These are phyloP conservation scores for Sitophilus oryzae DNA, from an alignment of 1,140 invertebrate species.

Conservation along the genomic window DNA sequence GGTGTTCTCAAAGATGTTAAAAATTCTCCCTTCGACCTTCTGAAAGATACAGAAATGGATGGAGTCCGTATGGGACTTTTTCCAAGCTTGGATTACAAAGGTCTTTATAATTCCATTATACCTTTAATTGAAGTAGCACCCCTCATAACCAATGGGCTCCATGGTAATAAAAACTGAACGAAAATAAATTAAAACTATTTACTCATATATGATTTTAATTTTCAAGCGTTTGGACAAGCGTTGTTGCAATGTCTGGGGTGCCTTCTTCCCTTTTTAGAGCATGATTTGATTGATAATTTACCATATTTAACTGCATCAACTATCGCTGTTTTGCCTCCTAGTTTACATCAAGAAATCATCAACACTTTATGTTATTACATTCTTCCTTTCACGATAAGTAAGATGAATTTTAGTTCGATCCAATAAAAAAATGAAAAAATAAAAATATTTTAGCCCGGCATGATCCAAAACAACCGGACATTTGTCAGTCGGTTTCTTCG, in stretches of 20 bases:
- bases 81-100: slow-evolving; percentile 92
- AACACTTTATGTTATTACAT: slow-evolving; percentile 95
- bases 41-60: slow-evolving; percentile 80
- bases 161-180: too few relatives aligned
- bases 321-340: slow-evolving; percentile 82
- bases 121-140: slow-evolving; percentile 76
- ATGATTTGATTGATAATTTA: slow-evolving; percentile 91
- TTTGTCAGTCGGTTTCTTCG: slow-evolving; percentile 85
- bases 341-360: slow-evolving; percentile 90
- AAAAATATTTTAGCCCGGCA: slow-evolving; percentile 53
- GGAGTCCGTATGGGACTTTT: slow-evolving; percentile 79
- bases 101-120: slow-evolving; percentile 80
- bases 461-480: slow-evolving; percentile 73
- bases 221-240: slow-evolving; percentile 83
- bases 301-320: slow-evolving; percentile 91
- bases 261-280: slow-evolving; percentile 92
- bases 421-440: slow-evolving; percentile 1
- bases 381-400: slow-evolving; percentile 92
- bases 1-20: slow-evolving; percentile 94
- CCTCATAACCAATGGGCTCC: slow-evolving; percentile 74
- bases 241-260: slow-evolving; percentile 86
- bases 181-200: too few relatives aligned
- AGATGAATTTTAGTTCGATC: slow-evolving; percentile 42
- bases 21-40: slow-evolving; percentile 82
- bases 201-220: too few relatives aligned